Evolutionary conservation across 2,888 invertebrate genomes (phyloP), one percentile per base, ranked within the genome.

Genomic region (Ectobius pallidus): DNA sequence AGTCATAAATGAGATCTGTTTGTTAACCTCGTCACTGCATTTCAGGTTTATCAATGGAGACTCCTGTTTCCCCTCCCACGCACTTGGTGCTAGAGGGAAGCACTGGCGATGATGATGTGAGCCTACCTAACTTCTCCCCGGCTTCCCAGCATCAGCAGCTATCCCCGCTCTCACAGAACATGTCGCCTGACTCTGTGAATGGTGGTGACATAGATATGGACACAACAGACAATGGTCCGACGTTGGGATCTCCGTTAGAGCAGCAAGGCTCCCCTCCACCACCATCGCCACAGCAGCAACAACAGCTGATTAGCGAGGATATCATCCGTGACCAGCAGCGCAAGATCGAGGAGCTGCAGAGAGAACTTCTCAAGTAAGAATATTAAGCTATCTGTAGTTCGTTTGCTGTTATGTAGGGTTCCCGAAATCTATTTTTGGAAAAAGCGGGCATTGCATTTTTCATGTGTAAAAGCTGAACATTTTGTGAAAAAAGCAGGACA

Each of bases 321-420:
- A 68, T 39, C 4, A 90, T 95, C 69, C 88, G 90, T 74, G 93
- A 94, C 79, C 96, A 96, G 81, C 91, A 92, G 79, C 89, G 93
- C 70, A 92, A 93, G 82, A 97, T 97, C 77, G 93, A 95, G 79
- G 94, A 95, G 79, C 85, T 96, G 61, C 94, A 96, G 81, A 85
- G 94, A 2, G 93, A 94, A 79, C 58, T 73, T 16, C 61, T 69
- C 11, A 65, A 65, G 65, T 65, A 46, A 65, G 65, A 25, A 30
- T n/a, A n/a, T n/a, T n/a, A n/a, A n/a, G n/a, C n/a, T n/a, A n/a
- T n/a, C n/a, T n/a, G n/a, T 14, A 39, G 42, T 39, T 39, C 14
- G 14, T 39, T 39, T 14, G 14, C 7, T 39, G 7, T 39, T 39
- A 39, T 39, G 14, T 11, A 39, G 7, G 14, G 9, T 39, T 11